Base-by-base conservation (phyloP, 2,113 vertebrate species). In the Rhinichthys klamathensis region DNA sequence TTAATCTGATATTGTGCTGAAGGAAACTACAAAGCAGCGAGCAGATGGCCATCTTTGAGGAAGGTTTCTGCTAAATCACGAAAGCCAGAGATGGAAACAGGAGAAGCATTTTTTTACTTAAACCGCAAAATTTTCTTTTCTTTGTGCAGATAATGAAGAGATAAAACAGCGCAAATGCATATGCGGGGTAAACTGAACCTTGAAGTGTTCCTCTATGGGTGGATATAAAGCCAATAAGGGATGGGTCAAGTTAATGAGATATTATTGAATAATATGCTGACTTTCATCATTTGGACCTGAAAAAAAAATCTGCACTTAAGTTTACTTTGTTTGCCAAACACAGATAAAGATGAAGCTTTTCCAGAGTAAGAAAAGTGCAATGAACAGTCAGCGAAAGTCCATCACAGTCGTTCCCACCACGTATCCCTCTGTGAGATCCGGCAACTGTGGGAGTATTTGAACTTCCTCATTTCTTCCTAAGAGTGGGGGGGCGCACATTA, bases 1-100 rank as follows among this genome's bases (percentile, higher is more conserved):
- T 86, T 86, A 86, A 86, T 86, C 85, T 82, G 85, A 86, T 86
- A 80, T 82, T 74, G 72, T 83, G 32, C 80, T 83, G 67, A 72
- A 72, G 30, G 32, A 73, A 76, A 75, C 70, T 76, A 65, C 70
- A 76, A 41, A 82, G 58, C 79, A 75, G 23, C 32, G 9, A 82
- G 69, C 85, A 86, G 85, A 82, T 86, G 85, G 85, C 16, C 85
- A 65, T 76, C 70, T 83, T 18, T n/a, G 80, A 72, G 5, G 41
- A 54, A 51, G 79, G 44, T 27, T 65, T 86, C 70, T 86, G 78
- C 63, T 72, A 18, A 75, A 63, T 65, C 67, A 54, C 49, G 32
- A 38, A 82, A 41, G n/a, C 67, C 80, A 81, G 44, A 25, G n/a
- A 32, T 25, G 49, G 76, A 84, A 49, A 77, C 44, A 67, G 73